phyloP scores from a whole-genome alignment of 2,888 invertebrate genomes.

The Drosophila cyrtoloma region DNA sequence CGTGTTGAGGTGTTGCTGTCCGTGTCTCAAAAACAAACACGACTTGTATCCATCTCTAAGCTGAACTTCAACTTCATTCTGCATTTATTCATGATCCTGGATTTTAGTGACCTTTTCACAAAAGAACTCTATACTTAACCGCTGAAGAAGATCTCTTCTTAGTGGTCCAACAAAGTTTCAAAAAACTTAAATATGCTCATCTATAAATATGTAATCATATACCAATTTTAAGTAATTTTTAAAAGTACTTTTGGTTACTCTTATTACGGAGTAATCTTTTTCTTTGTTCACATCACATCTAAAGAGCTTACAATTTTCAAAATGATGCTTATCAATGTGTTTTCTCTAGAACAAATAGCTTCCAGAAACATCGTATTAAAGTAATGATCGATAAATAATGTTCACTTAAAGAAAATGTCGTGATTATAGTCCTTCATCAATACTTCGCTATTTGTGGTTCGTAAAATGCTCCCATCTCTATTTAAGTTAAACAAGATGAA shows the following conservation, averaged over 20 bases:
- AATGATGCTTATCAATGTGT: neutral
- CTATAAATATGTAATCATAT: neutral
- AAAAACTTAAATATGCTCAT: too few relatives aligned
- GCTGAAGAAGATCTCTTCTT: neutral
- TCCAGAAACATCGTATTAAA: neutral
- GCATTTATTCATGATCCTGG: neutral
- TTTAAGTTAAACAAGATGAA: neutral
- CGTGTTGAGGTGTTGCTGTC: neutral
- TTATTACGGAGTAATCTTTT: neutral
- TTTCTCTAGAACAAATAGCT: neutral
- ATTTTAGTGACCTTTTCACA: too few relatives aligned
- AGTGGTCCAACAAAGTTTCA: neutral
- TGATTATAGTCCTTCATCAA: neutral
- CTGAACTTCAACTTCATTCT: neutral
- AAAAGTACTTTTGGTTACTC: neutral
- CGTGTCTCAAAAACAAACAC: neutral
- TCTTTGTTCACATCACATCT: neutral
- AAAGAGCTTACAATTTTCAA: neutral
- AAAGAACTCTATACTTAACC: neutral
- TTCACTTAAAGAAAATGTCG: neutral
- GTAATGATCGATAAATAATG: neutral
- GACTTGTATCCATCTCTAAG: neutral
- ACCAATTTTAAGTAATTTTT: neutral
- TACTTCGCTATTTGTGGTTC: neutral
- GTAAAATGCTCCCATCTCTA: slow-evolving; percentile 25